phyloP scores from a whole-genome alignment of 2,888 invertebrate species.

The Diplolepis rosae region DNA sequence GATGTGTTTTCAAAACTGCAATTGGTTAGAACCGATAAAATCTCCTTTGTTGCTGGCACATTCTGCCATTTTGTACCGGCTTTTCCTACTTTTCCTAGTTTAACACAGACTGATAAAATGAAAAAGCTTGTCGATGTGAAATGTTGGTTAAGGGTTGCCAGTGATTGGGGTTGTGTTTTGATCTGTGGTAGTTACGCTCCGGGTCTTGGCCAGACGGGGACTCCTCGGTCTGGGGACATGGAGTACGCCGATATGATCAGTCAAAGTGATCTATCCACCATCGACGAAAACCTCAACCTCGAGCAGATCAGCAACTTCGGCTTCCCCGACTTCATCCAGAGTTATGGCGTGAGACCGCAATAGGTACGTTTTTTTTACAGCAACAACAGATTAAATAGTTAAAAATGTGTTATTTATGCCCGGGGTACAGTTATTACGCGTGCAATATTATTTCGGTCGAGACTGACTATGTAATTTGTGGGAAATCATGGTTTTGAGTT shows the following conservation, averaged over 20 bases:
- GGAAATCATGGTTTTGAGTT: constrained; percentile 5
- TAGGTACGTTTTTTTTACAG: constrained; percentile 56
- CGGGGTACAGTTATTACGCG: constrained; percentile 14
- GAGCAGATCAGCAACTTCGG: constrained; percentile 66
- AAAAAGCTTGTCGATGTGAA: constrained; percentile 31
- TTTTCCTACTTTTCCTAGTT: constrained; percentile 63
- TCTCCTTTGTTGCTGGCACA: constrained; percentile 57
- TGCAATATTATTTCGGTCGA: constrained; percentile 26
- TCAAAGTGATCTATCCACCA: constrained; percentile 63
- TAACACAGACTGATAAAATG: constrained; percentile 36
- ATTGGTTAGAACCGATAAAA: constrained; percentile 17
- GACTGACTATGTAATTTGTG: constrained; percentile 20
- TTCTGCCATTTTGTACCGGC: constrained; percentile 72
- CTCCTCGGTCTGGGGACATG: constrained; percentile 68
- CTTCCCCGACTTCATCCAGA: constrained; percentile 69
- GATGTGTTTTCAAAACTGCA: constrained; percentile 20
- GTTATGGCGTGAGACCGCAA: constrained; percentile 65
- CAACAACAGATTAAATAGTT: background rate
- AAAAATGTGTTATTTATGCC: background rate
- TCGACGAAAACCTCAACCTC: constrained; percentile 71
- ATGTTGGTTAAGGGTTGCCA: constrained; percentile 64
- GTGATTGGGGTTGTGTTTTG: constrained; percentile 74
- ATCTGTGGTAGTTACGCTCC: constrained; percentile 71
- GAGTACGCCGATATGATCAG: constrained; percentile 70
- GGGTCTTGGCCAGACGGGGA: constrained; percentile 69